Percentiles rank a stretch among this genome's conserved stretches.
Evolutionary conservation across 2,888 invertebrate genomes (phyloP).

Genomic region (Toxonevra muliebris): DNA sequence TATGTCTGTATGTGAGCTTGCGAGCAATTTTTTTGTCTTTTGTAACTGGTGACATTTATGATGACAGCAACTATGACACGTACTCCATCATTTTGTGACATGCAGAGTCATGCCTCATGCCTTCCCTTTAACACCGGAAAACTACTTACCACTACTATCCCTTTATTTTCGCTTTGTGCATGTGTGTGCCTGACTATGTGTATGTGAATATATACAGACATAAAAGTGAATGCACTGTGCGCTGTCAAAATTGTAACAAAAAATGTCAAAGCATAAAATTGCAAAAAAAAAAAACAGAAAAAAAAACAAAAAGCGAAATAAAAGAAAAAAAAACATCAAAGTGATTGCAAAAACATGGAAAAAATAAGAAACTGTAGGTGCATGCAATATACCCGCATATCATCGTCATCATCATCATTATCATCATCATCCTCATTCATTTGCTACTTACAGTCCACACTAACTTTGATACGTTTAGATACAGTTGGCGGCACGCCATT

Average conservation of each 20-base stretch:
- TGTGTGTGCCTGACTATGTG: too few relatives aligned
- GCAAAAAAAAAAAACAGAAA: neutral
- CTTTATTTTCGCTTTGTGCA: neutral
- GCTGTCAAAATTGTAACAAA: constrained; percentile 14
- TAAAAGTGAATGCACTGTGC: constrained; percentile 1
- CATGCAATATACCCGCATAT: too few relatives aligned
- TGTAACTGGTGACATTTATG: constrained; percentile 28
- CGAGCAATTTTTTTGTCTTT: neutral
- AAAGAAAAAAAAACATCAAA: neutral
- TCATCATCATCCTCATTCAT: constrained; percentile 4
- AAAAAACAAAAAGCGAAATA: constrained; percentile 1
- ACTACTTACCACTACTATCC: neutral
- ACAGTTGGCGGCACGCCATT: constrained; percentile 93
- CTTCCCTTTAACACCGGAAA: neutral
- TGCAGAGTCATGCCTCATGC: constrained; percentile 15
- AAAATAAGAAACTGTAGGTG: too few relatives aligned
- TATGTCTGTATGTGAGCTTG: neutral
- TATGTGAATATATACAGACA: too few relatives aligned
- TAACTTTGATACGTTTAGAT: constrained; percentile 91
- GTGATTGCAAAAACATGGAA: too few relatives aligned
- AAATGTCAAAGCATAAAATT: constrained; percentile 11
- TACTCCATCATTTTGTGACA: constrained; percentile 28
- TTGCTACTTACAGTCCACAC: constrained; percentile 88
- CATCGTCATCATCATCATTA: neutral
- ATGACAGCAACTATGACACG: constrained; percentile 28